phyloP scores from a whole-genome alignment of 2,888 invertebrate species.

The Leucania comma region DNA sequence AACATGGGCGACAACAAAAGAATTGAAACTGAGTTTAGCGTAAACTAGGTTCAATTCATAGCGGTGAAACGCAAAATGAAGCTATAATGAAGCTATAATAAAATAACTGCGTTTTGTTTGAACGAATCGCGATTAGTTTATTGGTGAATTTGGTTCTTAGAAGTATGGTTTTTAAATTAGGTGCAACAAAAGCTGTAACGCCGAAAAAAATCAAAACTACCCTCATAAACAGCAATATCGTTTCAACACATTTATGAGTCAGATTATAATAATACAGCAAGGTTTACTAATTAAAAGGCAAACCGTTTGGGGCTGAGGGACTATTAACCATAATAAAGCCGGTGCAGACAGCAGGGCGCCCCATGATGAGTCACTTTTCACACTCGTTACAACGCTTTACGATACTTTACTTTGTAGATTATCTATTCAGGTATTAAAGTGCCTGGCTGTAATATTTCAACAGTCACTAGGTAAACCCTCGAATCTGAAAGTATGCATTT shows the following conservation, averaged over 20 bases:
- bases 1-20: no score
- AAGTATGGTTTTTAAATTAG: no score
- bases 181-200: neutral
- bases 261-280: slow-evolving; percentile 57
- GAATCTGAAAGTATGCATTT: no score
- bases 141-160: neutral
- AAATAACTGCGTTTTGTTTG: no score
- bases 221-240: slow-evolving; percentile 14
- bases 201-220: slow-evolving; percentile 11
- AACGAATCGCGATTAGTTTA: no score
- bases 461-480: no score
- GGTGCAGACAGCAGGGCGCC: slow-evolving; percentile 54
- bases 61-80: no score
- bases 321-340: slow-evolving; percentile 62
- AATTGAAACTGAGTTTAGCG: no score
- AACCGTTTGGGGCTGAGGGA: slow-evolving; percentile 54
- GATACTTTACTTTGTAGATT: slow-evolving; percentile 52
- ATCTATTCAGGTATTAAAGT: slow-evolving; percentile 28
- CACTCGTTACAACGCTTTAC: slow-evolving; percentile 44
- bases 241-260: slow-evolving; percentile 39
- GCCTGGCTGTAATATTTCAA: neutral
- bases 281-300: slow-evolving; percentile 60
- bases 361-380: slow-evolving; percentile 60
- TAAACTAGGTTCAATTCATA: no score
- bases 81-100: no score